These are phyloP conservation scores for Spilarctia lutea DNA, from an alignment of 2,888 invertebrate species.

Conservation along the genomic window DNA sequence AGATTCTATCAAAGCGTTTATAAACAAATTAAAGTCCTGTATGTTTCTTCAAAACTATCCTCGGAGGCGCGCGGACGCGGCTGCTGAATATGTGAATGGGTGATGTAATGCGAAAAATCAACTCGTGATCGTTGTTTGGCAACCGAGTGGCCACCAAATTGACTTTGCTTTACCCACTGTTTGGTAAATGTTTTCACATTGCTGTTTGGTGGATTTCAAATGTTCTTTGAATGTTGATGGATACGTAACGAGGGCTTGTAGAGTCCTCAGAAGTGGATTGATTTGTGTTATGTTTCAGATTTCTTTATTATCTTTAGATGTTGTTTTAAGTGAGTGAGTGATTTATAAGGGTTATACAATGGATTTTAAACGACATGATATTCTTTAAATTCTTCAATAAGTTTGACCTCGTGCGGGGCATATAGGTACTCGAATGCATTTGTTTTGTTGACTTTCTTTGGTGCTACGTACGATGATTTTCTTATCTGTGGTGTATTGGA, in stretches of 20 bases:
- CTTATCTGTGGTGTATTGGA: too few species aligned
- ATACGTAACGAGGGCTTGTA: not conserved
- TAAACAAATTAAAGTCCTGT: constrained; percentile 31
- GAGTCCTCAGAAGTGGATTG: not conserved
- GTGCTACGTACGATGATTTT: too few species aligned
- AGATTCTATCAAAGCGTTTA: not conserved
- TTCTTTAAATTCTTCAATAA: not conserved
- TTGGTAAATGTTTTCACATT: constrained; percentile 38
- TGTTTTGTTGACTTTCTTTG: too few species aligned
- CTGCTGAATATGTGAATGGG: constrained; percentile 72
- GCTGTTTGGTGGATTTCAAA: constrained; percentile 30
- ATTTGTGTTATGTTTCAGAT: not conserved
- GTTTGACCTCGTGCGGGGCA: too few species aligned
- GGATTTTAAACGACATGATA: not conserved
- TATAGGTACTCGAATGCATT: too few species aligned
- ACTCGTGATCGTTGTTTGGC: constrained; percentile 74
- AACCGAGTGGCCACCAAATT: constrained; percentile 55
- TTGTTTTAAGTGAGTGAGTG: not conserved
- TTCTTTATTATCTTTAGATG: not conserved
- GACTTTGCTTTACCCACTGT: constrained; percentile 53
- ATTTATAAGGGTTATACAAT: not conserved
- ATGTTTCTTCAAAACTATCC: constrained; percentile 50
- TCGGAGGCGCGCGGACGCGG: constrained; percentile 42
- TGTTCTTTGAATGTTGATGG: constrained; percentile 15
- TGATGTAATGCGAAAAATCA: constrained; percentile 82